Conservation (phyloP, 1,140 invertebrate genomes). For the Hirudo medicinalis region DNA sequence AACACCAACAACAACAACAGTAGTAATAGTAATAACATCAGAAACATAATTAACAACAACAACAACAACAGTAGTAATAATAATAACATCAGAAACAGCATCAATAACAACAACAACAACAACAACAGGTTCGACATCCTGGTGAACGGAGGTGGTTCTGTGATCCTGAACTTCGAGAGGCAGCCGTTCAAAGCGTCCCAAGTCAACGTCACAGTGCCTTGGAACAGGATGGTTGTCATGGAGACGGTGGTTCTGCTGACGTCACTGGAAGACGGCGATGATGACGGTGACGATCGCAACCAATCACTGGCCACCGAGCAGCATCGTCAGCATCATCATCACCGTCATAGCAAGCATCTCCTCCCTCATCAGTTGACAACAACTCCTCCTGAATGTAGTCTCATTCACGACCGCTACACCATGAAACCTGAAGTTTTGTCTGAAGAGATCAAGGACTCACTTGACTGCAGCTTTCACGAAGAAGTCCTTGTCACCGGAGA, state of each 20-base stretch:
- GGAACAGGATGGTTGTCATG: conserved; percentile 69
- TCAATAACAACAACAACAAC: background rate
- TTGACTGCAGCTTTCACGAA: no score
- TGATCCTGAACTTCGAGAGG: conserved; percentile 81
- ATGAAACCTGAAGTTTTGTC: conserved; percentile 88
- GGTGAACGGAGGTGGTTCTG: conserved; percentile 89
- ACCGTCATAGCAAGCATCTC: background rate
- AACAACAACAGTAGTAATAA: background rate
- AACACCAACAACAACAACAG: no score
- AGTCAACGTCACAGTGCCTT: conserved; percentile 83
- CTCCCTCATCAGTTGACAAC: conserved; percentile 41
- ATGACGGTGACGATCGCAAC: conserved; percentile 27
- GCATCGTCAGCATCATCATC: background rate
- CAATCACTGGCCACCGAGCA: background rate
- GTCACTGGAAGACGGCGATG: conserved; percentile 40
- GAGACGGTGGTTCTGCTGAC: conserved; percentile 57
- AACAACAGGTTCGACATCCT: conserved; percentile 78
- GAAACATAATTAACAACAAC: no score
- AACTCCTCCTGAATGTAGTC: no score
- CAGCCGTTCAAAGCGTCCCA: conserved; percentile 76
- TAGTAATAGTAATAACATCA: no score
- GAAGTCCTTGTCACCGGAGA: no score
- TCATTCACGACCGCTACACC: conserved; percentile 70
- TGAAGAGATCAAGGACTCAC: conserved; percentile 32
- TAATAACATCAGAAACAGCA: background rate